phyloP scores from a whole-genome alignment of 1,140 invertebrate genomes.

The Aphidius ervi region DNA sequence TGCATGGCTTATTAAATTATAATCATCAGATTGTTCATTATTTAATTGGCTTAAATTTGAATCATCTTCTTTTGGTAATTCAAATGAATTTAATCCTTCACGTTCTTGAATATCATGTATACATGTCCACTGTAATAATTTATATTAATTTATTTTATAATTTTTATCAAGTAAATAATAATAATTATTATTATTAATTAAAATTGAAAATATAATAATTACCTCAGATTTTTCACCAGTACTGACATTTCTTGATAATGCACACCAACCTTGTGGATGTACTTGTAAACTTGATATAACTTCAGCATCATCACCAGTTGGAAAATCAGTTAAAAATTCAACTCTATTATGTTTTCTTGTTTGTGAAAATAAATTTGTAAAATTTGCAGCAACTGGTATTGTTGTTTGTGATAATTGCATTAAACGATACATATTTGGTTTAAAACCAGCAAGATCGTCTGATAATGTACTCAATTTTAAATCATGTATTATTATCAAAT shows the following conservation, averaged over 20 bases:
- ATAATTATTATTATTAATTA: constrained; percentile 5
- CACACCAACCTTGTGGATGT: constrained; percentile 88
- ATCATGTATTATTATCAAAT: constrained; percentile 86
- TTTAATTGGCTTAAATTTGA: constrained; percentile 31
- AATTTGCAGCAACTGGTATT: constrained; percentile 72
- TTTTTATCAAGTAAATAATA: constrained; percentile 10
- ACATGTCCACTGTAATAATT: constrained; percentile 74
- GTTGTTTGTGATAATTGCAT: constrained; percentile 82
- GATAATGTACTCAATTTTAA: constrained; percentile 75
- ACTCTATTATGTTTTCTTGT: constrained; percentile 74
- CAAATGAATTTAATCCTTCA: constrained; percentile 37
- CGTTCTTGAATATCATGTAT: constrained; percentile 85
- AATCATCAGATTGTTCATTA: constrained; percentile 40
- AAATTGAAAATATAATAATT: constrained; percentile 27
- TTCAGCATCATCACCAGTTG: constrained; percentile 78
- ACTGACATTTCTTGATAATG: constrained; percentile 81
- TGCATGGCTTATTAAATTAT: constrained; percentile 33
- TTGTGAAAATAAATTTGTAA: constrained; percentile 75
- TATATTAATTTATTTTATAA: constrained; percentile 7
- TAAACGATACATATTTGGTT: constrained; percentile 83
- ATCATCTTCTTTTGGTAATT: constrained; percentile 46
- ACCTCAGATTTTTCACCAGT: constrained; percentile 81
- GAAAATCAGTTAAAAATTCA: constrained; percentile 88
- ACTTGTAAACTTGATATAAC: constrained; percentile 86
- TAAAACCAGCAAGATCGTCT: constrained; percentile 80